phyloP scores from a whole-genome alignment of 2,113 vertebrate genomes.

The Gasterosteus aculeatus region DNA sequence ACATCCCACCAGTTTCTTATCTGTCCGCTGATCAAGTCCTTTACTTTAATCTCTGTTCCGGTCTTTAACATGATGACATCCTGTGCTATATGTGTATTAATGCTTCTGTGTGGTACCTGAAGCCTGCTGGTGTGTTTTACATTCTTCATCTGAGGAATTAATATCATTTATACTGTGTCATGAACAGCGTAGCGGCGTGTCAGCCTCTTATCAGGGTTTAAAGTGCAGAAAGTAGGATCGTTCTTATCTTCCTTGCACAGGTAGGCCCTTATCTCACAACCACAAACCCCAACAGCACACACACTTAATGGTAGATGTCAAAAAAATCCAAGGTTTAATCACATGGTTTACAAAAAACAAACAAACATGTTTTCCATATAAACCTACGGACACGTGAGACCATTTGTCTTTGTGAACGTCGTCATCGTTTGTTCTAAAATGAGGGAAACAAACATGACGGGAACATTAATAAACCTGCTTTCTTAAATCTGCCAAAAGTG shows the following conservation, averaged over 20 bases:
- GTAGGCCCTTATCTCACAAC: background rate
- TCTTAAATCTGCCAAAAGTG: background rate
- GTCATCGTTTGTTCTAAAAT: background rate
- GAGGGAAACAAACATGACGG: constrained; percentile 1
- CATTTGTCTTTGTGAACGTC: background rate
- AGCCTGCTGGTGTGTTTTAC: too few species aligned
- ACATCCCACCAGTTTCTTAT: background rate
- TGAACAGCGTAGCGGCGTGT: background rate
- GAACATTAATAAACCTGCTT: constrained; percentile 11
- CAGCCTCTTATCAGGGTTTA: background rate
- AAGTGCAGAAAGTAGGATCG: background rate
- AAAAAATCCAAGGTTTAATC: constrained; percentile 50
- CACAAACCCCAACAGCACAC: background rate
- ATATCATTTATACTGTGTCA: background rate
- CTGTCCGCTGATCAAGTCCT: background rate
- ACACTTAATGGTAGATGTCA: constrained; percentile 11
- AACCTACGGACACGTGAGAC: constrained; percentile 12
- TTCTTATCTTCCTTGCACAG: background rate
- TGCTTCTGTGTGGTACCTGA: background rate
- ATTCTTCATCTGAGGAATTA: background rate
- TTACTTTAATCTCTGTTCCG: too few species aligned
- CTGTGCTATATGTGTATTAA: background rate
- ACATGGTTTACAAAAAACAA: constrained; percentile 44
- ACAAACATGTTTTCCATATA: constrained; percentile 22
- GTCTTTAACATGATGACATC: background rate